Conservation (phyloP, 2,113 vertebrate genomes). For the Pollimyrus isidori region DNA sequence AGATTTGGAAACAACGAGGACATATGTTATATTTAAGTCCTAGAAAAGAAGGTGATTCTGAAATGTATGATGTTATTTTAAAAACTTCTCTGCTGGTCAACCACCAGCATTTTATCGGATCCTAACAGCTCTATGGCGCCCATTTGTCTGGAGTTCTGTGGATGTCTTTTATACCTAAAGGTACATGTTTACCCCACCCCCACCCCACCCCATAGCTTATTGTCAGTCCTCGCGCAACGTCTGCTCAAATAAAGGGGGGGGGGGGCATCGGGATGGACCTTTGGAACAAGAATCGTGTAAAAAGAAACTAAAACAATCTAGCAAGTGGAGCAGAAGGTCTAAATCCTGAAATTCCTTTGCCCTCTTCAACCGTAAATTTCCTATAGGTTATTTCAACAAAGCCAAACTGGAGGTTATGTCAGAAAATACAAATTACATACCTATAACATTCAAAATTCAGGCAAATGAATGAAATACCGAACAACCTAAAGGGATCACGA, state of each 20-base stretch:
- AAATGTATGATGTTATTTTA: not conserved
- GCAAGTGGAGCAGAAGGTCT: slow-evolving; percentile 52
- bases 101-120: not conserved
- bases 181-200: not conserved
- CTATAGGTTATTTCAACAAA: slow-evolving; percentile 53
- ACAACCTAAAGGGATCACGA: not conserved
- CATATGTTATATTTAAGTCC: not conserved
- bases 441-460: not conserved
- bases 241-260: slow-evolving; percentile 3
- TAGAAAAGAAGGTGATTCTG: not conserved
- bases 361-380: slow-evolving; percentile 63
- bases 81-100: not conserved
- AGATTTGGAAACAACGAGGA: not conserved
- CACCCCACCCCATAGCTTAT: not conserved
- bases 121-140: slow-evolving; percentile 4
- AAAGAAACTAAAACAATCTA: slow-evolving; percentile 31
- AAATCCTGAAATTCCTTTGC: slow-evolving; percentile 59
- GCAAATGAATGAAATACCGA: not conserved
- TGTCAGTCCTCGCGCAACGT: not conserved
- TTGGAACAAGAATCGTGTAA: slow-evolving; percentile 15
- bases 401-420: slow-evolving; percentile 3
- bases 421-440: slow-evolving; percentile 11
- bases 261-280: slow-evolving; percentile 8
- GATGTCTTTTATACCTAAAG: slow-evolving; percentile 18
- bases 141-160: not conserved